Percentiles rank a stretch among this genome's conserved stretches.
Conservation (phyloP, 2,797 vertebrate genomes). For the Urocyon cinereoargenteus region DNA sequence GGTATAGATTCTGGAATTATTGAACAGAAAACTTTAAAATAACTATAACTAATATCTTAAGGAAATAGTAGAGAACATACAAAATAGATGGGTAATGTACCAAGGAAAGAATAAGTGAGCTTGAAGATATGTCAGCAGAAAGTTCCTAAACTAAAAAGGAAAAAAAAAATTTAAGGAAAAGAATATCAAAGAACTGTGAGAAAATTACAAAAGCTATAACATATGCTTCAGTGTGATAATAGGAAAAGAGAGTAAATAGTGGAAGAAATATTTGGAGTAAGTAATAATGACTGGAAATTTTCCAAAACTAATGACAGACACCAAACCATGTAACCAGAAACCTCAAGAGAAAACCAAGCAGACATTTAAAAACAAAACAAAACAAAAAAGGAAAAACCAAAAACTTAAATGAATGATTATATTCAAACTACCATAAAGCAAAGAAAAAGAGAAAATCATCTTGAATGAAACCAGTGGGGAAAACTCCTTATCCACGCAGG, state of each 20-base stretch:
- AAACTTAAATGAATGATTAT: neutral
- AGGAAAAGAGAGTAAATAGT: neutral
- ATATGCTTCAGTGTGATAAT: neutral
- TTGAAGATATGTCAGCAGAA: neutral
- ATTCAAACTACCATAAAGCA: neutral
- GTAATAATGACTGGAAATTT: neutral
- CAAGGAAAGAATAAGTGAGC: neutral
- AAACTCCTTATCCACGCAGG: neutral
- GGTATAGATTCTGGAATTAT: neutral
- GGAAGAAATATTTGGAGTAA: neutral
- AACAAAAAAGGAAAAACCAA: neutral
- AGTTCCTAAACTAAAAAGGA: neutral
- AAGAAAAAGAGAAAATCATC: neutral
- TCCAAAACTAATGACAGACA: slow-evolving; percentile 20
- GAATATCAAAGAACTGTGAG: neutral
- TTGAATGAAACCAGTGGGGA: neutral
- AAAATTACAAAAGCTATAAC: neutral
- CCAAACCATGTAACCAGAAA: neutral
- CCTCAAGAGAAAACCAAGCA: neutral
- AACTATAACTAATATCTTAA: slow-evolving; percentile 25
- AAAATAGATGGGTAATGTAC: neutral
- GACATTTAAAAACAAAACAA: neutral
- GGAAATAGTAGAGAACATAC: neutral
- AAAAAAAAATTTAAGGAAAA: neutral
- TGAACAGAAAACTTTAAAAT: neutral